These are phyloP conservation scores for Hippocampus kuda DNA, from an alignment of 2,797 vertebrate genomes.

Conservation along the genomic window DNA sequence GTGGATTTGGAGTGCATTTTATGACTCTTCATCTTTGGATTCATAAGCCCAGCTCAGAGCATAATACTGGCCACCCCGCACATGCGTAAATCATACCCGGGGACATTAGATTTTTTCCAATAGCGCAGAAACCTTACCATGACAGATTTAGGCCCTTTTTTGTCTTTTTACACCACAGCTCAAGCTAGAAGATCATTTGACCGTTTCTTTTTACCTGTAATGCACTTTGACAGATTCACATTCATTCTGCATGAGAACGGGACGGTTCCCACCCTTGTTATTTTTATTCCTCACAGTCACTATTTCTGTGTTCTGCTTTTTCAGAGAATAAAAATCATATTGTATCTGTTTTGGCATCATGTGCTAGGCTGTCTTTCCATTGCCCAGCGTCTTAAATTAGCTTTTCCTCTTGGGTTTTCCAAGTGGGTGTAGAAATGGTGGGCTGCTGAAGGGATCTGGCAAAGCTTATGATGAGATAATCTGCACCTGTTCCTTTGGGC, in stretches of 20 bases:
- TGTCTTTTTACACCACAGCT: slow-evolving; percentile 30
- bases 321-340: neutral
- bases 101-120: slow-evolving; percentile 45
- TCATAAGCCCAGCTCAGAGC: slow-evolving; percentile 50
- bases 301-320: neutral
- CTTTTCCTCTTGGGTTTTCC: slow-evolving; percentile 48
- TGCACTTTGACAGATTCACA: slow-evolving; percentile 10
- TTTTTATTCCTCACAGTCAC: neutral
- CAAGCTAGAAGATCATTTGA: slow-evolving; percentile 13
- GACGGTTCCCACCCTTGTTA: neutral
- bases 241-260: neutral
- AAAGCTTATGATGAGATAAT: slow-evolving; percentile 59
- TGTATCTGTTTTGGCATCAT: slow-evolving; percentile 28
- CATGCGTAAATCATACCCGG: slow-evolving; percentile 43
- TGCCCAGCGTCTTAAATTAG: slow-evolving; percentile 59
- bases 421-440: slow-evolving; percentile 57
- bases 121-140: slow-evolving; percentile 32
- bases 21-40: slow-evolving; percentile 45
- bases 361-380: slow-evolving; percentile 38
- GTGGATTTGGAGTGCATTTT: slow-evolving; percentile 54
- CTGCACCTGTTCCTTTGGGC: slow-evolving; percentile 65
- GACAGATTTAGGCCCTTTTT: slow-evolving; percentile 34
- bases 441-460: slow-evolving; percentile 59
- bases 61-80: slow-evolving; percentile 30
- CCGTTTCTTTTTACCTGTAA: slow-evolving; percentile 30